These are phyloP conservation scores for Plestiodon gilberti DNA, from an alignment of 2,113 vertebrate genomes.

Conservation along the genomic window DNA sequence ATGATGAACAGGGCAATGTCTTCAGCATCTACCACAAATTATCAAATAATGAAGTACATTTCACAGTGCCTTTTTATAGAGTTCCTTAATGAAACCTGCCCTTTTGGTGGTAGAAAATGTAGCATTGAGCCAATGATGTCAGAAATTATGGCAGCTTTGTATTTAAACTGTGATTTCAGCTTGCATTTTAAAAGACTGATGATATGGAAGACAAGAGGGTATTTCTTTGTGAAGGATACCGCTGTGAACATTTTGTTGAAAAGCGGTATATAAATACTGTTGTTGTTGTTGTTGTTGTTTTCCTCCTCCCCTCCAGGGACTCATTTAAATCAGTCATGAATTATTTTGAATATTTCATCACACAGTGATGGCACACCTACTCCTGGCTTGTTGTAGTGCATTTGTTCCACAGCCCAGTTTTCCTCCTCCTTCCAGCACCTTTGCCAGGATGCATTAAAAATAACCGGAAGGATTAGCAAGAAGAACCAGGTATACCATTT, in stretches of 20 bases:
- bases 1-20: neutral
- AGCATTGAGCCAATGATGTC: slow-evolving; percentile 25
- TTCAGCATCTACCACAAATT: neutral
- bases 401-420: slow-evolving; percentile 42
- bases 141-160: slow-evolving; percentile 46
- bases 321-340: slow-evolving; percentile 71
- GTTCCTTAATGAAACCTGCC: slow-evolving; percentile 22
- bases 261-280: too few species aligned
- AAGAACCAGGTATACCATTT: neutral
- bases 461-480: slow-evolving; percentile 50
- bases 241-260: too few species aligned
- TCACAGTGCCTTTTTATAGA: neutral
- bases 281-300: too few species aligned
- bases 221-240: too few species aligned
- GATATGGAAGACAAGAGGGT: slow-evolving; percentile 69
- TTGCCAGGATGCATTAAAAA: slow-evolving; percentile 65
- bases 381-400: slow-evolving; percentile 60
- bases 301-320: slow-evolving; percentile 40
- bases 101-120: slow-evolving; percentile 10
- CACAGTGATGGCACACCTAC: slow-evolving; percentile 56
- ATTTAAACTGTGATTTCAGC: slow-evolving; percentile 64
- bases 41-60: too few species aligned
- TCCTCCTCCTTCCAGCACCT: neutral
- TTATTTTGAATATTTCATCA: slow-evolving; percentile 74
- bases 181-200: slow-evolving; percentile 71